phyloP scores from a whole-genome alignment of 2,113 vertebrate genomes.

The Osmerus mordax region DNA sequence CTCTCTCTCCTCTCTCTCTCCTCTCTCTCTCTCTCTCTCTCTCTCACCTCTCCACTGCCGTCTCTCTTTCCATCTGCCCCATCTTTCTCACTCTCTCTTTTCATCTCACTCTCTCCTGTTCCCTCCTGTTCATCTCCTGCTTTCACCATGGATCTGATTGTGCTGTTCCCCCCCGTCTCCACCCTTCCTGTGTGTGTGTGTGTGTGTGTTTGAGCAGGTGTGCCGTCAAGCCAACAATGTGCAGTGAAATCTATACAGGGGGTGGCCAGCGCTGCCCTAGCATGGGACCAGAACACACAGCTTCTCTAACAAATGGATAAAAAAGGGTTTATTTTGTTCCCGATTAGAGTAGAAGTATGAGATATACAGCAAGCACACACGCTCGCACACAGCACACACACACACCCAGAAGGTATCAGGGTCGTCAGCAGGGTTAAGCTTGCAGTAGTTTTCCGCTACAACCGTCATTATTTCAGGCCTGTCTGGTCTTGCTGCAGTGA shows the following conservation, averaged over 20 bases:
- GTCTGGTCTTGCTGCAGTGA: constrained; percentile 53
- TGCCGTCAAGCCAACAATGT: background rate
- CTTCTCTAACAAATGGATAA: too few species aligned
- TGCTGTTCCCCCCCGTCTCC: background rate
- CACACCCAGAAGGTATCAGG: background rate
- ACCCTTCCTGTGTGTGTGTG: constrained; percentile 1
- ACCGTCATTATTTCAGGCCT: constrained; percentile 42
- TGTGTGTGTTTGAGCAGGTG: constrained; percentile 7
- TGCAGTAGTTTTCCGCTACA: constrained; percentile 62
- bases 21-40: constrained; percentile 39
- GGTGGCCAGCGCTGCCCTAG: too few species aligned
- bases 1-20: constrained; percentile 46
- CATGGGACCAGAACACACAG: too few species aligned
- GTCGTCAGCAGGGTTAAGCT: constrained; percentile 12
- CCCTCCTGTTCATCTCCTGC: constrained; percentile 8
- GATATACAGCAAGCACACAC: background rate
- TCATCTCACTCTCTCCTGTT: constrained; percentile 7
- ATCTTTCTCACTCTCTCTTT: constrained; percentile 16
- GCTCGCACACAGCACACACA: constrained; percentile 14
- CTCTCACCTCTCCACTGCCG: background rate
- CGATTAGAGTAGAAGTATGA: too few species aligned
- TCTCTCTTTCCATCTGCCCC: constrained; percentile 5
- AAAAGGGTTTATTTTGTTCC: too few species aligned
- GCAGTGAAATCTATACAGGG: too few species aligned
- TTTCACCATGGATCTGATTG: constrained; percentile 42